Conservation (phyloP, 2,797 vertebrate species). For the Oophaga sylvatica region DNA sequence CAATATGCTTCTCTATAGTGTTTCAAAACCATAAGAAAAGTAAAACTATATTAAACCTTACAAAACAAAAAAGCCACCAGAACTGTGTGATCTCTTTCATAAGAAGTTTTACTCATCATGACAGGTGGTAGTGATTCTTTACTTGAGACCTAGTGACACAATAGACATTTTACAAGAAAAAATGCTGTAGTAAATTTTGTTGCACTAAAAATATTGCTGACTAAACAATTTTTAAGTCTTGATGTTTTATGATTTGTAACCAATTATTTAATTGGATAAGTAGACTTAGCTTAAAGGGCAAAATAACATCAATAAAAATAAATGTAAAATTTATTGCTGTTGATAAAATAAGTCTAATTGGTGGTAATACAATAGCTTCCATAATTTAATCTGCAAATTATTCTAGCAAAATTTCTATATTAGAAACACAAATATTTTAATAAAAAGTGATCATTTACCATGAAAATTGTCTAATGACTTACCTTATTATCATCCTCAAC, state of each 20-base stretch:
- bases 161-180: no score
- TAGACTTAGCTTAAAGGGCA: not conserved
- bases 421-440: slow-evolving; percentile 10
- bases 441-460: slow-evolving; percentile 27
- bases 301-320: slow-evolving; percentile 30
- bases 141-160: no score
- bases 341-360: slow-evolving; percentile 31
- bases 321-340: slow-evolving; percentile 27
- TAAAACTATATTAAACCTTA: no score
- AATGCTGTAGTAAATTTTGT: no score
- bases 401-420: slow-evolving; percentile 5
- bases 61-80: no score
- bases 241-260: not conserved
- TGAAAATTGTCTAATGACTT: slow-evolving; percentile 16
- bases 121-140: no score
- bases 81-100: no score
- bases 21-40: no score
- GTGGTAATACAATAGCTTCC: not conserved
- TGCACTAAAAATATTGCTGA: not conserved
- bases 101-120: no score
- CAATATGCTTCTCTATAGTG: no score
- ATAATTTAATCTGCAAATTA: slow-evolving; percentile 26
- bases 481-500: slow-evolving; percentile 12
- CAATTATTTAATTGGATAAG: not conserved
- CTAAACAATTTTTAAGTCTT: not conserved